phyloP scores from a whole-genome alignment of 2,888 invertebrate species.

The Oxystoma pomonae region DNA sequence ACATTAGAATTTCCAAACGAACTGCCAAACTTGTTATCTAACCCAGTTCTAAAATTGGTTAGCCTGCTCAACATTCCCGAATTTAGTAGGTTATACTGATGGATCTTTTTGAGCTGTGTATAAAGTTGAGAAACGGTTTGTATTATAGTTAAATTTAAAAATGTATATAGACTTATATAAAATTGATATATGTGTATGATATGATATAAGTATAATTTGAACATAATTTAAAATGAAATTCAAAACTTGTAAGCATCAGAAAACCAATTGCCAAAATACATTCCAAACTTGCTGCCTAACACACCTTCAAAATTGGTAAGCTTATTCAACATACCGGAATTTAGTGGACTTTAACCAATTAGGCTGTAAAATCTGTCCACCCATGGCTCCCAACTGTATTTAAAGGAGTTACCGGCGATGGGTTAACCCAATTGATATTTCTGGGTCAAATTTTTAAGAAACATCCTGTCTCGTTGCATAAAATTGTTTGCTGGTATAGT shows the following conservation, averaged over 20 bases:
- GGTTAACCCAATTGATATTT: constrained; percentile 78
- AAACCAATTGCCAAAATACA: constrained; percentile 14
- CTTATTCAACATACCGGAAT: not conserved
- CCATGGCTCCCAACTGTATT: constrained; percentile 83
- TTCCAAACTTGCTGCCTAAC: not conserved
- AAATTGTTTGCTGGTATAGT: constrained; percentile 40
- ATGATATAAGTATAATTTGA: too few relatives aligned
- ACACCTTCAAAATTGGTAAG: not conserved
- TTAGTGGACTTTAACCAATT: constrained; percentile 13
- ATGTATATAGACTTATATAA: too few relatives aligned
- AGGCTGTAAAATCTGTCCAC: constrained; percentile 55
- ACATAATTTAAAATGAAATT: too few relatives aligned
- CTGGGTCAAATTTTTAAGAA: constrained; percentile 68
- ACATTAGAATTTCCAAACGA: too few relatives aligned
- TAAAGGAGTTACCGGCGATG: constrained; percentile 81
- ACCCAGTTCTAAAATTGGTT: not conserved
- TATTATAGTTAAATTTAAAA: too few relatives aligned
- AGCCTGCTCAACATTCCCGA: too few relatives aligned
- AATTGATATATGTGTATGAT: too few relatives aligned
- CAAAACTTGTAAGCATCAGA: too few relatives aligned
- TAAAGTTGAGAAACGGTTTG: too few relatives aligned
- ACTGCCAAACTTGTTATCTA: too few relatives aligned
- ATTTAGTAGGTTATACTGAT: too few relatives aligned
- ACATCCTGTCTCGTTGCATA: constrained; percentile 57
- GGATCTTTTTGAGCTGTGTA: too few relatives aligned